A percentile compares a stretch with the other conserved stretches of the same genome.
phyloP scores from a whole-genome alignment of 2,113 vertebrate genomes.

The Globicephala melas region DNA sequence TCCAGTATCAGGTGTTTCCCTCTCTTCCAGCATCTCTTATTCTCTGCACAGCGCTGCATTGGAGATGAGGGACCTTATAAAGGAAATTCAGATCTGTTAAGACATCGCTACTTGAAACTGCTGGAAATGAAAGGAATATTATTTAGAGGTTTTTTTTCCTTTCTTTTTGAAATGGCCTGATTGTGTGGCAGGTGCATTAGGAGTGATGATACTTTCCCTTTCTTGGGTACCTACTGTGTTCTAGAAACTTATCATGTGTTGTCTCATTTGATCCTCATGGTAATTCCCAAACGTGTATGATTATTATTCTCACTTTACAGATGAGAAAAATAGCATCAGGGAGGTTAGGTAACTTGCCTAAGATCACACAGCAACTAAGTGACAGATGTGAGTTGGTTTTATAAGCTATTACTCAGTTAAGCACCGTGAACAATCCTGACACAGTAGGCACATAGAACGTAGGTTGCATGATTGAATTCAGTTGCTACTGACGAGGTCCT shows the following conservation, averaged over 20 bases:
- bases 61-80: background rate
- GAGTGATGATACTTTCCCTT: background rate
- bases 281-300: background rate
- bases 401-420: background rate
- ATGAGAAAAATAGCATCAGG: background rate
- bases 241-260: background rate
- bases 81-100: background rate
- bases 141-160: background rate
- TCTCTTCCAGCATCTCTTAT: background rate
- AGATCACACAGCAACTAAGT: background rate
- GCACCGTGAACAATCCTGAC: background rate
- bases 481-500: background rate
- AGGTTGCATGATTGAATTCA: background rate
- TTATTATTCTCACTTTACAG: background rate
- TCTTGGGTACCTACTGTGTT: background rate
- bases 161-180: background rate
- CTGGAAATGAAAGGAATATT: background rate
- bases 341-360: background rate
- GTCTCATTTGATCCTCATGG: background rate
- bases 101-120: background rate
- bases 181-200: background rate
- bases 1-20: background rate
- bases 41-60: background rate
- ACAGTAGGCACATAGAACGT: background rate
- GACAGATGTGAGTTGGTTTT: background rate